Evolutionary conservation across 2,797 vertebrate genomes (phyloP), one percentile per base, ranked within the genome.

Genomic region (Brachymystax lenok): DNA sequence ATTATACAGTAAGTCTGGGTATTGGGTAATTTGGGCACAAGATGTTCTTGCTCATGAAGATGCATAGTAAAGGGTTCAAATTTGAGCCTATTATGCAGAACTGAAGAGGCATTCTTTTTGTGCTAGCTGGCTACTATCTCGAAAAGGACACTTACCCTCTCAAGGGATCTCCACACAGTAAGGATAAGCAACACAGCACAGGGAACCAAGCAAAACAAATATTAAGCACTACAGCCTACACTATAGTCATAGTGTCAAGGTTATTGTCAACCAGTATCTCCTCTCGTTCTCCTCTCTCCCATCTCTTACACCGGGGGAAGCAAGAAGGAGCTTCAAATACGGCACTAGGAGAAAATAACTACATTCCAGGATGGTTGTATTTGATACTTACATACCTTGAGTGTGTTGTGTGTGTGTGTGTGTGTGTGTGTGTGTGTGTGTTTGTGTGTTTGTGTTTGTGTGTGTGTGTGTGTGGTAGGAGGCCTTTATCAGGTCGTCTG

Each of bases 371-470:
- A 80, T 70, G 80, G 77, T 85, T 88, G 87, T 92, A 91, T 10
- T 46, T 10, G 40, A 95, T 94, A 92, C 89, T 92, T 95, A 91
- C 94, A 95, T 94, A 91, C 92, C 89, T 87, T 75, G 86, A 83
- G 35, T 40, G 35, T 40, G 86, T 51, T 73, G 64, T 76, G 76
- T 73, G 75, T 82, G 80, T 76, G 30, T 84, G 50, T 52, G 50
- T 52, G 50, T 51, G 50, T 54, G 52, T 54, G 52, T 54, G 52
- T 19, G 52, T 54, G 52, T 54, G 52, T 54, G 52, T 17, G 30
- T 30, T 5, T 5, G 33, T 35, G 6, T 35, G 33, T 35, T 5
- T 35, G 33, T 35, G 6, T 35, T 5, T 35, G 33, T 35, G 33
- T 35, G 33, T 35, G 33, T 40, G 40, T 10, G 40, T 40, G 40